phyloP scores from a whole-genome alignment of 2,888 invertebrate species.

The Anthophora plumipes region DNA sequence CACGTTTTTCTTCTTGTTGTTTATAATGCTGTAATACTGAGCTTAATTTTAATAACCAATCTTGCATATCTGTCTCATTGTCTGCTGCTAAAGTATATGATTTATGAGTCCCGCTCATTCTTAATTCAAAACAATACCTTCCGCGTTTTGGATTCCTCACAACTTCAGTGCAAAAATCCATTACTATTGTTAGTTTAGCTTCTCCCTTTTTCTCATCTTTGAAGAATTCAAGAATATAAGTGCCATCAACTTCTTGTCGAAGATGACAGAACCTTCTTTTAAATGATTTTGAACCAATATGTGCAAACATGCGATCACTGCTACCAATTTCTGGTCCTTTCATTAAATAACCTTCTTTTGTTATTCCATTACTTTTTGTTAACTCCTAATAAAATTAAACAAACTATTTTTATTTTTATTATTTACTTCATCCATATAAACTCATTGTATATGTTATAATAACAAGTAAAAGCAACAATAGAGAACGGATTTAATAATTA shows the following conservation, averaged over 20 bases:
- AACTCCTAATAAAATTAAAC: conserved; percentile 82
- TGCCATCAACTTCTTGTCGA: conserved; percentile 95
- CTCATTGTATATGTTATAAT: neutral
- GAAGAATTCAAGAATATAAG: conserved; percentile 95
- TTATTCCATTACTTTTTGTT: conserved; percentile 90
- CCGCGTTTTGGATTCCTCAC: conserved; percentile 95
- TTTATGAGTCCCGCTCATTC: conserved; percentile 94
- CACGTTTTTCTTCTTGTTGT: conserved; percentile 91
- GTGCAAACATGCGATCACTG: conserved; percentile 95
- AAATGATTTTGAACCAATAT: conserved; percentile 96
- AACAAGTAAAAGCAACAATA: neutral
- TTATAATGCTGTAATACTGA: conserved; percentile 94
- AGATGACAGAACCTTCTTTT: conserved; percentile 96
- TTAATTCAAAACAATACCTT: conserved; percentile 93
- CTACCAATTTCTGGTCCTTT: conserved; percentile 96
- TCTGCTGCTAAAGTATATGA: conserved; percentile 95
- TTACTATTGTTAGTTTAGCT: conserved; percentile 95
- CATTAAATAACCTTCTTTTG: conserved; percentile 95
- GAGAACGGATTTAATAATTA: neutral
- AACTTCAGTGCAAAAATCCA: conserved; percentile 97
- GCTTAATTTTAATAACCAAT: conserved; percentile 93
- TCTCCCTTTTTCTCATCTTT: conserved; percentile 97
- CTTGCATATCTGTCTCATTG: conserved; percentile 91
- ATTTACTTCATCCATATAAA: neutral
- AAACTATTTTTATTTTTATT: neutral